A percentile compares a stretch with the other conserved stretches of the same genome.
phyloP scores from a whole-genome alignment of 2,113 vertebrate species.

The Tinamus guttatus region DNA sequence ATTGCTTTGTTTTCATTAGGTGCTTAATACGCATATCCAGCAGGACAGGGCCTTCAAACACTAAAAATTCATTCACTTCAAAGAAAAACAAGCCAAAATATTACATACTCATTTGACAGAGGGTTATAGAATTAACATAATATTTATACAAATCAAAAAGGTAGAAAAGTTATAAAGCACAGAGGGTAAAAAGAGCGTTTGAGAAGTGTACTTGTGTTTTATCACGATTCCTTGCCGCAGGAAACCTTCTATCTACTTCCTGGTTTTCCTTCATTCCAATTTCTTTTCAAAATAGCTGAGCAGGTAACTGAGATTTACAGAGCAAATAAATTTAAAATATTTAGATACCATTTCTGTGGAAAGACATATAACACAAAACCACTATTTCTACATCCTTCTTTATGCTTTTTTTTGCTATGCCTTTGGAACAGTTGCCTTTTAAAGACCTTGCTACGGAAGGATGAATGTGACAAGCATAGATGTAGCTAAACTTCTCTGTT shows the following conservation, averaged over 20 bases:
- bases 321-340: not conserved
- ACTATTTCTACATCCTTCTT: not conserved
- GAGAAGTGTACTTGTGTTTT: not conserved
- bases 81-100: slow-evolving; percentile 72
- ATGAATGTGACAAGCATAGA: not conserved
- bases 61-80: slow-evolving; percentile 89
- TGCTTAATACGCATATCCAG: slow-evolving; percentile 94
- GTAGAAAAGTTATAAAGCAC: not conserved
- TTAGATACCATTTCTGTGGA: not conserved
- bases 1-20: slow-evolving; percentile 89
- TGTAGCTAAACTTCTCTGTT: not conserved
- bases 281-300: slow-evolving; percentile 1
- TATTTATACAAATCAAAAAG: not conserved
- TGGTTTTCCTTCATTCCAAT: not conserved
- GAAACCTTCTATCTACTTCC: not conserved
- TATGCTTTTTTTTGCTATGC: rapidly evolving
- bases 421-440: not conserved
- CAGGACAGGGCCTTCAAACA: slow-evolving; percentile 88
- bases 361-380: not conserved
- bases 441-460: not conserved
- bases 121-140: slow-evolving; percentile 1
- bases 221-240: not conserved
- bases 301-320: not conserved
- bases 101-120: slow-evolving; percentile 33
- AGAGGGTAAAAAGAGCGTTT: not conserved